Evolutionary conservation across 1,140 invertebrate genomes (phyloP).

Genomic region (Dryas iulia): DNA sequence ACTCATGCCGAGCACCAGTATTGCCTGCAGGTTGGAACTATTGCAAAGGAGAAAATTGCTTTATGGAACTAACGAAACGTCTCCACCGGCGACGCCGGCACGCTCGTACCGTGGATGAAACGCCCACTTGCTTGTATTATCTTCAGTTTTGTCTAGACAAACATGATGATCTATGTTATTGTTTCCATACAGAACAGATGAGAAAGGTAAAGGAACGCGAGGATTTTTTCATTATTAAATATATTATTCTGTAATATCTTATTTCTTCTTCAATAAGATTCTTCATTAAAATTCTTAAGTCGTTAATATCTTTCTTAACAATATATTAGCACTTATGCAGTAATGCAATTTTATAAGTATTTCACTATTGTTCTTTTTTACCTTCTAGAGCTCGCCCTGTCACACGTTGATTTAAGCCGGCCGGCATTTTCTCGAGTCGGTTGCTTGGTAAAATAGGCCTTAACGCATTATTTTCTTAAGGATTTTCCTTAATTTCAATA

Average conservation of each 20-base stretch:
- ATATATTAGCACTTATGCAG: not conserved
- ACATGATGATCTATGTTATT: not conserved
- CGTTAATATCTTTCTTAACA: not conserved
- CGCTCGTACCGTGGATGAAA: slow-evolving; percentile 45
- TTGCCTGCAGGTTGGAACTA: slow-evolving; percentile 83
- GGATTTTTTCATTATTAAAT: not conserved
- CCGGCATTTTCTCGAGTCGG: not conserved
- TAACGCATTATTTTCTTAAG: not conserved
- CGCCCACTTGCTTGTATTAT: slow-evolving; percentile 35
- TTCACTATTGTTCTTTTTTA: not conserved
- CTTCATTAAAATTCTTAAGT: not conserved
- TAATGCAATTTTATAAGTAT: not conserved
- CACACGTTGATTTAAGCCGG: not conserved
- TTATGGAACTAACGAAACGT: not conserved
- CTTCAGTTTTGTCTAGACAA: slow-evolving; percentile 8
- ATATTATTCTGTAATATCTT: not conserved
- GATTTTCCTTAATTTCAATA: not conserved
- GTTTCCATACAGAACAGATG: not conserved
- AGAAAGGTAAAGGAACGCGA: slow-evolving; percentile 5
- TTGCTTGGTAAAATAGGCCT: not conserved
- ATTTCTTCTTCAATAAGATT: not conserved
- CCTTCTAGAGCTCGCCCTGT: not conserved
- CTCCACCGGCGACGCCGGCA: slow-evolving; percentile 45
- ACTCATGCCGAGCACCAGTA: slow-evolving; percentile 91
- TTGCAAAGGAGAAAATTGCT: not conserved